These are phyloP conservation scores for Adoxophyes honmai DNA, from an alignment of 1,140 invertebrate genomes.

Conservation along the genomic window DNA sequence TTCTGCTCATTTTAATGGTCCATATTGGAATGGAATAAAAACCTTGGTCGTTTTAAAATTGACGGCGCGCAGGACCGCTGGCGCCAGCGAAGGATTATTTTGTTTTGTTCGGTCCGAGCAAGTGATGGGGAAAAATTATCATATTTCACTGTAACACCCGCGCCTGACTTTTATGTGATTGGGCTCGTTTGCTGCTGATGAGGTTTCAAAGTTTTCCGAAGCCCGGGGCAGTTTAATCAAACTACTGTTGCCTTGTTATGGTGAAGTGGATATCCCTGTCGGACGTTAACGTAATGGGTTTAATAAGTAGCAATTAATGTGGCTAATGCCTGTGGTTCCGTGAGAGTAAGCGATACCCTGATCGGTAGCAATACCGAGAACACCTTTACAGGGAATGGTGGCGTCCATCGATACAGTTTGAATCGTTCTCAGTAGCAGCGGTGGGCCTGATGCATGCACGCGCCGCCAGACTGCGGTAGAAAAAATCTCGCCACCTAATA, in stretches of 20 bases:
- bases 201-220: conserved; percentile 19
- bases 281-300: background rate
- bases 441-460: conserved; percentile 31
- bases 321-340: no score
- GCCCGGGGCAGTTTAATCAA: conserved; percentile 1
- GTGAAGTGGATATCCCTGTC: background rate
- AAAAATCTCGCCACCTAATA: conserved; percentile 61
- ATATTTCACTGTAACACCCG: conserved; percentile 42
- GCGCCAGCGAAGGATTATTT: conserved; percentile 29
- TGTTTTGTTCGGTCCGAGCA: conserved; percentile 21
- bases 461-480: conserved; percentile 36
- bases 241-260: conserved; percentile 2
- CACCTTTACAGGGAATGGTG: no score
- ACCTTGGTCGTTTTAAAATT: conserved; percentile 33
- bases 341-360: no score
- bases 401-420: background rate
- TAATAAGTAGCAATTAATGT: background rate
- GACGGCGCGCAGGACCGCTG: conserved; percentile 35
- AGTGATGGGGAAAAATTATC: conserved; percentile 32
- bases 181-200: conserved; percentile 17
- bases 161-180: conserved; percentile 32
- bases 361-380: background rate
- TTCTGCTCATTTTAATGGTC: conserved; percentile 37
- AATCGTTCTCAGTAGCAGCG: conserved; percentile 13
- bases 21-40: conserved; percentile 47